Percentiles rank a stretch among this genome's conserved stretches.
phyloP scores from a whole-genome alignment of 2,797 vertebrate genomes.

The Pteronotus mesoamericanus region DNA sequence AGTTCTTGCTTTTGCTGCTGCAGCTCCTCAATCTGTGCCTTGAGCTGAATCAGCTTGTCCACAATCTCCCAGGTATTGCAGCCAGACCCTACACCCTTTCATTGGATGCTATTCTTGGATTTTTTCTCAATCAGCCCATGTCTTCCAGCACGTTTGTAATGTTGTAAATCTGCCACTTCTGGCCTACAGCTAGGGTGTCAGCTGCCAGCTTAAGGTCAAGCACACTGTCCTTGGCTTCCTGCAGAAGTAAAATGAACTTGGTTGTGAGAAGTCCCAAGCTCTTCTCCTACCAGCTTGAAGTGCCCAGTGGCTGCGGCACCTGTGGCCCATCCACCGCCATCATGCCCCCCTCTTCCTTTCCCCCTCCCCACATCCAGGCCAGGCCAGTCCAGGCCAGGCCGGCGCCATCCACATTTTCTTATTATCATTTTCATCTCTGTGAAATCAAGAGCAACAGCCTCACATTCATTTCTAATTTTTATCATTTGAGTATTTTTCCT shows the following conservation, averaged over 20 bases:
- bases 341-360: constrained; percentile 58
- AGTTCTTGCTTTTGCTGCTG: constrained; percentile 93
- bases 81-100: constrained; percentile 99
- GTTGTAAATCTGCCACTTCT: constrained; percentile 97
- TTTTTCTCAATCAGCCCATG: constrained; percentile 99
- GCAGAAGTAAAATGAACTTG: constrained; percentile 95
- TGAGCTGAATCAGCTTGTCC: constrained; percentile 96
- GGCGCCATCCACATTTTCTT: constrained; percentile 53
- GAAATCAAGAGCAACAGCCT: neutral
- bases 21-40: constrained; percentile 96
- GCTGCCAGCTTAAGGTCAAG: constrained; percentile 97
- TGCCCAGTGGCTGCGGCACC: constrained; percentile 86
- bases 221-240: constrained; percentile 97
- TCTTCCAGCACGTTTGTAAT: constrained; percentile 99
- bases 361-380: constrained; percentile 75
- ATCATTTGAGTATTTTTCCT: neutral
- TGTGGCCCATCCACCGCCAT: constrained; percentile 84
- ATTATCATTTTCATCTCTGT: neutral
- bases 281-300: constrained; percentile 97
- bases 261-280: constrained; percentile 96
- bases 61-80: constrained; percentile 98
- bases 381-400: constrained; percentile 76
- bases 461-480: neutral
- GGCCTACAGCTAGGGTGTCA: constrained; percentile 96
- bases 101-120: constrained; percentile 99